A percentile compares a stretch with the other conserved stretches of the same genome.
These are phyloP conservation scores for Galendromus occidentalis DNA, from an alignment of 1,140 invertebrate genomes.

Conservation along the genomic window DNA sequence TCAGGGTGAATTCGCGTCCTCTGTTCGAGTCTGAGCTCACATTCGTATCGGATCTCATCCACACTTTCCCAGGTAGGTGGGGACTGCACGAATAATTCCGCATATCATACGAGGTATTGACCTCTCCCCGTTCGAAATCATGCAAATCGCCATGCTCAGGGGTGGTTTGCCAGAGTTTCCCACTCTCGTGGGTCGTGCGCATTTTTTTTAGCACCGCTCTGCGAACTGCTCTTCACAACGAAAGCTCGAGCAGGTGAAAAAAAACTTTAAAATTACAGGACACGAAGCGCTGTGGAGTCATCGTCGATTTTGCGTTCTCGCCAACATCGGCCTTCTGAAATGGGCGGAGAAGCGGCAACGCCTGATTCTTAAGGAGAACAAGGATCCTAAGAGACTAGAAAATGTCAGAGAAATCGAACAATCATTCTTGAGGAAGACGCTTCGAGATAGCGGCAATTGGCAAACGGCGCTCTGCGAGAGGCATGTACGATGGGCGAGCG, in stretches of 20 bases:
- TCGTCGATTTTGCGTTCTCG: slow-evolving; percentile 3
- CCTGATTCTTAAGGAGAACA: neutral
- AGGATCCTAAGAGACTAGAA: neutral
- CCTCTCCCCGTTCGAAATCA: neutral
- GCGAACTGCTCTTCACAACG: too few species aligned
- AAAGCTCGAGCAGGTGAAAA: too few species aligned
- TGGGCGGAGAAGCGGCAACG: neutral
- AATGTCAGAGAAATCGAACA: neutral
- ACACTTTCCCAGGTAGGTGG: neutral
- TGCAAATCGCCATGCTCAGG: neutral
- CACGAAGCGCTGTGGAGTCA: neutral
- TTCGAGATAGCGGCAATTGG: neutral
- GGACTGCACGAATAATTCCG: neutral
- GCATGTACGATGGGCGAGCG: neutral
- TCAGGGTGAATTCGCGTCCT: neutral
- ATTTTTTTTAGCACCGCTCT: neutral
- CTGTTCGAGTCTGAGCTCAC: neutral
- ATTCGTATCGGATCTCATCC: neutral
- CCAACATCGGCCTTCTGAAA: neutral
- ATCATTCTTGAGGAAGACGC: neutral
- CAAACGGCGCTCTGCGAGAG: neutral
- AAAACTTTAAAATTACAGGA: too few species aligned
- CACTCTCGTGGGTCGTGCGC: neutral
- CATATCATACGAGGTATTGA: neutral
- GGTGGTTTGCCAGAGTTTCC: neutral